These are phyloP conservation scores for Coregonus suidteri DNA, from an alignment of 2,797 vertebrate species.

Conservation along the genomic window DNA sequence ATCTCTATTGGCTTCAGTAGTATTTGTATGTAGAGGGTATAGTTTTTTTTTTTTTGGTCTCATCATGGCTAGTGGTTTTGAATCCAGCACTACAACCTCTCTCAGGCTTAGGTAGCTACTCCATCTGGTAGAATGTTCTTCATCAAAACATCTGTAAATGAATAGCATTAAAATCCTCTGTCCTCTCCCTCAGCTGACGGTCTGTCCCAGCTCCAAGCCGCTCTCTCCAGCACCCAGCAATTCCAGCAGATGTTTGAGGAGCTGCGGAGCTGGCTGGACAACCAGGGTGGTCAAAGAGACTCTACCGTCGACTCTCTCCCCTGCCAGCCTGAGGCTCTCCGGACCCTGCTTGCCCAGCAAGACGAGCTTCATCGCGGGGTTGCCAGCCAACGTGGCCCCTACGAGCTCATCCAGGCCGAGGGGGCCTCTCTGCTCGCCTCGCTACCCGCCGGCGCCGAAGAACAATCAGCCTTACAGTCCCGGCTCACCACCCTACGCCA, in stretches of 20 bases:
- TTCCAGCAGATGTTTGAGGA: conserved; percentile 99
- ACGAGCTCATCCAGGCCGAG: conserved; percentile 91
- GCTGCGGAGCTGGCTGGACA: conserved; percentile 89
- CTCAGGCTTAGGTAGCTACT: neutral
- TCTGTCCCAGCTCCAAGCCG: conserved; percentile 92
- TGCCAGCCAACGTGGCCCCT: conserved; percentile 92
- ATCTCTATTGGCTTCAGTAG: neutral
- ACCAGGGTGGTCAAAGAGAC: conserved; percentile 73
- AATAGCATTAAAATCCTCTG: neutral
- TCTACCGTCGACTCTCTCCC: conserved; percentile 78
- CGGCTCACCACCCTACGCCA: conserved; percentile 81
- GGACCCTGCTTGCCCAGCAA: conserved; percentile 83
- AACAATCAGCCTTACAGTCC: conserved; percentile 83
- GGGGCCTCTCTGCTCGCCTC: conserved; percentile 86
- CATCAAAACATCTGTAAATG: neutral
- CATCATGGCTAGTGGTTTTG: neutral
- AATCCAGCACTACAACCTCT: no score
- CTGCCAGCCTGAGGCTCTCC: conserved; percentile 82
- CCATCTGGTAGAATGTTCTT: neutral
- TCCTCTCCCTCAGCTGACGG: conserved; percentile 83
- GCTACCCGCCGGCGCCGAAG: conserved; percentile 86
- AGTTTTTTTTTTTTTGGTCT: no score
- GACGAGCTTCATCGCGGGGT: conserved; percentile 88
- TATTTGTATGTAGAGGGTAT: neutral
- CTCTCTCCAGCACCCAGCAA: conserved; percentile 95